A percentile compares a stretch with the other conserved stretches of the same genome.
These are phyloP conservation scores for Octonoba sinensis DNA, from an alignment of 2,888 invertebrate species.

Conservation along the genomic window DNA sequence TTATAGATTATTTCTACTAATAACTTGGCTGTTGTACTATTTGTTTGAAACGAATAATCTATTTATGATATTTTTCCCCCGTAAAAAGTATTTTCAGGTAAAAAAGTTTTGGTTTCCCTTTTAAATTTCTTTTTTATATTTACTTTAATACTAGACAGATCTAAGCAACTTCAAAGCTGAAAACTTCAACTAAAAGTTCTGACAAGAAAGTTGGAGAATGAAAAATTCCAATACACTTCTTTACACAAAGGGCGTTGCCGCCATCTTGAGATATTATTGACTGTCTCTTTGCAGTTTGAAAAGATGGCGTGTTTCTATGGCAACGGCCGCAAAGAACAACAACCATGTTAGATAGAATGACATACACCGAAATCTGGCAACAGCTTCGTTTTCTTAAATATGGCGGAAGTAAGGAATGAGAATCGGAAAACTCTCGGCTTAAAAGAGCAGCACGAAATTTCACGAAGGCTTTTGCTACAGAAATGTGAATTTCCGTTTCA, in stretches of 20 bases:
- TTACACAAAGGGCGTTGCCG: conserved; percentile 43
- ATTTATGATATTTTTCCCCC: too few species aligned
- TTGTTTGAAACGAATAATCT: too few species aligned
- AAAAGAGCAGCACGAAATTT: too few species aligned
- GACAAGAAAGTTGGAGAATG: not conserved
- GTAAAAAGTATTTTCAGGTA: too few species aligned
- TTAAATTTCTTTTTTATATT: too few species aligned
- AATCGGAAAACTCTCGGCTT: conserved; percentile 30
- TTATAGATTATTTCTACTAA: too few species aligned
- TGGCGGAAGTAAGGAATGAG: conserved; percentile 57
- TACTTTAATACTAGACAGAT: too few species aligned
- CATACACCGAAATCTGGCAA: conserved; percentile 53
- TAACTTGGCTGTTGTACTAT: too few species aligned
- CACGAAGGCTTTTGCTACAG: too few species aligned
- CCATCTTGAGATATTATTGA: conserved; percentile 65
- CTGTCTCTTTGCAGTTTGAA: conserved; percentile 60
- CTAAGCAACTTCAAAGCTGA: too few species aligned
- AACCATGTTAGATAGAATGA: conserved; percentile 39
- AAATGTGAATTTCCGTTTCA: too few species aligned
- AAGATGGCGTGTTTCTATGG: conserved; percentile 50
- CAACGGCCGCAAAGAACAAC: conserved; percentile 58
- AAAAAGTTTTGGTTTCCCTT: too few species aligned
- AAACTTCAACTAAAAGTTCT: not conserved
- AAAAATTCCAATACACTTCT: conserved; percentile 5
- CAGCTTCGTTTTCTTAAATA: conserved; percentile 59